A percentile compares a stretch with the other conserved stretches of the same genome.
These are phyloP conservation scores for Gasterosteus aculeatus DNA, from an alignment of 2,113 vertebrate genomes.

Conservation along the genomic window DNA sequence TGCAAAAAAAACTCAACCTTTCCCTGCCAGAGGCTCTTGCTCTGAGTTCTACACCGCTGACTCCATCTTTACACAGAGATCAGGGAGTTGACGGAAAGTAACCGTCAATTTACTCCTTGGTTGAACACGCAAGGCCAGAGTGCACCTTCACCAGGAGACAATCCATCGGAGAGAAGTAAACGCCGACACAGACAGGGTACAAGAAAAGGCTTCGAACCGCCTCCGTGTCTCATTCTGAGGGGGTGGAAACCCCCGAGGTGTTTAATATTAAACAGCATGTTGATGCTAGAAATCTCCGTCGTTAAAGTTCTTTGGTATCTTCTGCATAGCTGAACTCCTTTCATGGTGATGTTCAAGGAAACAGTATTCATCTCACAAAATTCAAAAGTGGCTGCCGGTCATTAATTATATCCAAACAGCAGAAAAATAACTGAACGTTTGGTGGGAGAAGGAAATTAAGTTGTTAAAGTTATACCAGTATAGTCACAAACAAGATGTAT, in stretches of 20 bases:
- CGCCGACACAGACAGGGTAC: slow-evolving; percentile 64
- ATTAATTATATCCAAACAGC: background rate
- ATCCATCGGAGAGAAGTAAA: slow-evolving; percentile 61
- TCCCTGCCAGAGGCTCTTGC: slow-evolving; percentile 35
- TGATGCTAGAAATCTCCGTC: slow-evolving; percentile 21
- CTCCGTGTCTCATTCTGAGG: slow-evolving; percentile 22
- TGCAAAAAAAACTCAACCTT: slow-evolving; percentile 38
- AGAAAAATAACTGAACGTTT: background rate
- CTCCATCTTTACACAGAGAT: slow-evolving; percentile 66
- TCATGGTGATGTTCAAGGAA: background rate
- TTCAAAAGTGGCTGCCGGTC: background rate
- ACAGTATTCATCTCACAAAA: background rate
- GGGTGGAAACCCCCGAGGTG: slow-evolving; percentile 29
- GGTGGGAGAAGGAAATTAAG: background rate
- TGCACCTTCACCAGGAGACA: slow-evolving; percentile 57
- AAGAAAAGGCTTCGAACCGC: slow-evolving; percentile 41
- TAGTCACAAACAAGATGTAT: background rate
- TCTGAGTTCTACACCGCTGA: slow-evolving; percentile 45
- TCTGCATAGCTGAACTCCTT: background rate
- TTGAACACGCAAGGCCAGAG: slow-evolving; percentile 66
- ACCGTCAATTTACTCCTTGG: slow-evolving; percentile 72
- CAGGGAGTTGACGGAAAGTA: slow-evolving; percentile 66
- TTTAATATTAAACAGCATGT: slow-evolving; percentile 55
- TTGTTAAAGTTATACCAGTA: background rate
- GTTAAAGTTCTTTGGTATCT: background rate